Evolutionary conservation across 2,113 vertebrate species (phyloP).

Genomic region (Rhabdomys dilectus): DNA sequence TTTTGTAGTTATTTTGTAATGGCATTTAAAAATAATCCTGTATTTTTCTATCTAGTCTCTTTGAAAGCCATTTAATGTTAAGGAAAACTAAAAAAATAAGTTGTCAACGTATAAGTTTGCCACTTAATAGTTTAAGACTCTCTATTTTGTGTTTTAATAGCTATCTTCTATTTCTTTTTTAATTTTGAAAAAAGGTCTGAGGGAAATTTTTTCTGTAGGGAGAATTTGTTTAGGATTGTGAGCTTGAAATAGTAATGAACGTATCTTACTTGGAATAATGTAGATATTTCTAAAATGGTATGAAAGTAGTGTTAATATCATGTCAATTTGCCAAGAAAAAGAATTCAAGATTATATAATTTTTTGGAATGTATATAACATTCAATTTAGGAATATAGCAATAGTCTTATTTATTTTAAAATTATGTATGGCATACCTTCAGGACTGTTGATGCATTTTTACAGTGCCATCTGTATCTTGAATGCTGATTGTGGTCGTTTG

Average conservation of each 20-base stretch:
- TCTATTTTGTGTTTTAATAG: constrained; percentile 13
- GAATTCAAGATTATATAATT: constrained; percentile 44
- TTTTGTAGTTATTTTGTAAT: constrained; percentile 38
- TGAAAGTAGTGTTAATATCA: constrained; percentile 14
- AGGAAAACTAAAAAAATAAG: constrained; percentile 58
- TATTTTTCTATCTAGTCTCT: constrained; percentile 50
- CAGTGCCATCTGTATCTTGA: not conserved
- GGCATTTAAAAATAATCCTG: constrained; percentile 6
- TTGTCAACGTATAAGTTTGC: constrained; percentile 26
- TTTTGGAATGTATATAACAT: constrained; percentile 29
- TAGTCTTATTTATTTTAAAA: not conserved
- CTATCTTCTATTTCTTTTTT: constrained; percentile 17
- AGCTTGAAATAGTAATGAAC: constrained; percentile 49
- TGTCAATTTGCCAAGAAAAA: constrained; percentile 47
- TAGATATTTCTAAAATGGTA: constrained; percentile 30
- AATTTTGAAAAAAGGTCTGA: not conserved
- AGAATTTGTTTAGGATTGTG: not conserved
- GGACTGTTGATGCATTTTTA: constrained; percentile 4
- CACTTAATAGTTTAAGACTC: constrained; percentile 38
- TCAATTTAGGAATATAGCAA: not conserved
- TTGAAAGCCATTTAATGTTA: constrained; percentile 57
- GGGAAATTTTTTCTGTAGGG: not conserved
- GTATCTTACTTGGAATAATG: not conserved
- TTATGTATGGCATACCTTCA: not conserved
- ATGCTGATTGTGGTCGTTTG: not conserved